Percentiles rank a stretch among this genome's conserved stretches.
phyloP scores from a whole-genome alignment of 1,140 invertebrate genomes.

The Polyergus mexicanus region DNA sequence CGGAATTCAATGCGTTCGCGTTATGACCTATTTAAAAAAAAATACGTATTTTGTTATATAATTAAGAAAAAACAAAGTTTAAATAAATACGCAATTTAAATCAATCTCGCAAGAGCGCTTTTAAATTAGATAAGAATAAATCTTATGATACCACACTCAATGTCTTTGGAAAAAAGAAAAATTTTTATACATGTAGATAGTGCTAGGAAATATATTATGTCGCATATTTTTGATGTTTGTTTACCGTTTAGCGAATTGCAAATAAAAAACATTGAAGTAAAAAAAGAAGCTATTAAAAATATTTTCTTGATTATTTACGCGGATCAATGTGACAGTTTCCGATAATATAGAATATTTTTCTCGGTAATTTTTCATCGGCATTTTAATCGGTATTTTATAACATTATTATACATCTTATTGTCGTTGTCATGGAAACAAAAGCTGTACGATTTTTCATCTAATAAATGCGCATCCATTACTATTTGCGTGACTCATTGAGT shows the following conservation, averaged over 20 bases:
- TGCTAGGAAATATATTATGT: slow-evolving; percentile 16
- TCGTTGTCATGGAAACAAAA: slow-evolving; percentile 21
- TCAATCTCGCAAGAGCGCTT: neutral
- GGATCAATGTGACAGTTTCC: neutral
- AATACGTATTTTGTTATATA: neutral
- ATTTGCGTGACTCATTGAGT: slow-evolving; percentile 28
- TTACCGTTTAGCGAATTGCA: slow-evolving; percentile 10
- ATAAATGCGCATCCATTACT: neutral
- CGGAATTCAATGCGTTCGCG: neutral
- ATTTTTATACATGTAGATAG: slow-evolving; percentile 31
- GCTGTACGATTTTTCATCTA: slow-evolving; percentile 8
- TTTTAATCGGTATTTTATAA: slow-evolving; percentile 4
- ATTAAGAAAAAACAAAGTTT: slow-evolving; percentile 32
- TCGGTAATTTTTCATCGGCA: slow-evolving; percentile 14
- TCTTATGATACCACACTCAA: slow-evolving; percentile 4
- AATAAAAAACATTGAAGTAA: neutral
- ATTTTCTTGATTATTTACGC: neutral
- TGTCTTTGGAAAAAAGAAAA: slow-evolving; percentile 35
- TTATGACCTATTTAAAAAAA: slow-evolving; percentile 22
- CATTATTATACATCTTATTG: neutral
- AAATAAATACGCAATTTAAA: slow-evolving; percentile 44
- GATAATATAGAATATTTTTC: neutral
- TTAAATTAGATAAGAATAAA: slow-evolving; percentile 34
- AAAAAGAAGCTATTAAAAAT: neutral
- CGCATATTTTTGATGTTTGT: slow-evolving; percentile 16